These are phyloP conservation scores for Glaucopsyche alexis DNA, from an alignment of 2,888 invertebrate genomes.

Conservation along the genomic window DNA sequence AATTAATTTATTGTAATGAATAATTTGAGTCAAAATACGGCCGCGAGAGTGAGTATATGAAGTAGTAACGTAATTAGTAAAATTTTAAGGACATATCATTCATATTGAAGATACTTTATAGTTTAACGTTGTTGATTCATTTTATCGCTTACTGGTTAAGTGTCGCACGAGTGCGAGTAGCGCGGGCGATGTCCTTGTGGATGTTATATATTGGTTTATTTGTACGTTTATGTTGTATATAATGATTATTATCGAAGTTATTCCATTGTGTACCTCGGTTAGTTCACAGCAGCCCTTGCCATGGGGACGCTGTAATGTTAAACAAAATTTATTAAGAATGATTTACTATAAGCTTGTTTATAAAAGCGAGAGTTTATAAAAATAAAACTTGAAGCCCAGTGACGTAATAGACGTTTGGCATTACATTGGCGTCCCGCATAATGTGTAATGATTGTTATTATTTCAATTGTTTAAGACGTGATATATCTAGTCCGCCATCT, in stretches of 20 bases:
- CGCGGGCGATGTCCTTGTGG: constrained; percentile 28
- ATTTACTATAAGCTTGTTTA: not conserved
- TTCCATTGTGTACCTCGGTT: constrained; percentile 23
- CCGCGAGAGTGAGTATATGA: not conserved
- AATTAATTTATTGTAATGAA: not conserved
- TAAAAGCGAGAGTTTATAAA: not conserved
- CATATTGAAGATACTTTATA: constrained; percentile 24
- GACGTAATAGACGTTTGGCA: constrained; percentile 1
- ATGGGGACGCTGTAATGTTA: not conserved
- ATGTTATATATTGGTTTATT: constrained; percentile 31
- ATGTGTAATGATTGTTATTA: constrained; percentile 37
- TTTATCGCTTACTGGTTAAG: not conserved
- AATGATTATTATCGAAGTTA: constrained; percentile 35
- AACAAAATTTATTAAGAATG: not conserved
- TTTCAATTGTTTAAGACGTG: constrained; percentile 30
- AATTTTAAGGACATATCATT: constrained; percentile 25
- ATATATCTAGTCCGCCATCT: constrained; percentile 30
- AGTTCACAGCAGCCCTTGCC: constrained; percentile 1
- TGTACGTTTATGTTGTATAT: constrained; percentile 42
- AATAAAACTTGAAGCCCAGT: not conserved
- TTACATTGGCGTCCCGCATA: constrained; percentile 3
- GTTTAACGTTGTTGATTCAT: constrained; percentile 27
- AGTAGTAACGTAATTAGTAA: constrained; percentile 1
- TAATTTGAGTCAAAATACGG: not conserved
- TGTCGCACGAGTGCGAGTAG: not conserved